A percentile compares a stretch with the other conserved stretches of the same genome.
Evolutionary conservation across 2,113 vertebrate species (phyloP).

Genomic region (Odontophorus gujanensis): DNA sequence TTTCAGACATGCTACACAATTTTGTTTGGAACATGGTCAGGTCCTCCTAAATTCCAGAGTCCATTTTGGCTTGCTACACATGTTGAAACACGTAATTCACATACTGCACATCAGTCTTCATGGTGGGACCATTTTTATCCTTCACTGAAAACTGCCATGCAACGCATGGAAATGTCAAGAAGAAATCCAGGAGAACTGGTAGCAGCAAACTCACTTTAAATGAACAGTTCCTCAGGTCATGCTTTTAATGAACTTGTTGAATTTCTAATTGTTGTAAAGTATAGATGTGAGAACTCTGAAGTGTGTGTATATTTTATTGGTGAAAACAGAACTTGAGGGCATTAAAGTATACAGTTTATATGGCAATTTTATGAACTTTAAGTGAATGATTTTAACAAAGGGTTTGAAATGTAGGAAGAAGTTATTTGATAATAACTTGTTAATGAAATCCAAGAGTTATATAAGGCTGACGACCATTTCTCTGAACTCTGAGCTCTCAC

Average conservation of each 20-base stretch:
- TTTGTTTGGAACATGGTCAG: background rate
- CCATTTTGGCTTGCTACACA: background rate
- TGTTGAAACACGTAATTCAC: background rate
- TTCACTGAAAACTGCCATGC: background rate
- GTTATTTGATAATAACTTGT: constrained; percentile 56
- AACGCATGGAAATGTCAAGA: background rate
- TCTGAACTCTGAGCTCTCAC: background rate
- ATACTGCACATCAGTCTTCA: background rate
- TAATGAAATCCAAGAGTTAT: constrained; percentile 27
- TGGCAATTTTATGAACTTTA: constrained; percentile 39
- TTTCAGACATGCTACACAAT: background rate
- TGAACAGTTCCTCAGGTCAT: background rate
- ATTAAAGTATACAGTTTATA: background rate
- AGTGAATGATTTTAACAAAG: constrained; percentile 28
- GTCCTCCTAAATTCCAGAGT: background rate
- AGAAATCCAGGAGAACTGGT: background rate
- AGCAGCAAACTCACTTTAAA: background rate
- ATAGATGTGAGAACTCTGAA: background rate
- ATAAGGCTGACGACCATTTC: background rate
- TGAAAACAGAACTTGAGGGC: background rate
- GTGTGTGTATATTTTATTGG: constrained; percentile 43
- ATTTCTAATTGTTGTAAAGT: constrained; percentile 6
- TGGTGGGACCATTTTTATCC: too few relatives aligned
- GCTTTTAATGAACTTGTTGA: constrained; percentile 1
- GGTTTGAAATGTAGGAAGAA: background rate